Evolutionary conservation across 2,888 invertebrate genomes (phyloP), one percentile per base, ranked within the genome.

Genomic region (Drosophila planitibia): DNA sequence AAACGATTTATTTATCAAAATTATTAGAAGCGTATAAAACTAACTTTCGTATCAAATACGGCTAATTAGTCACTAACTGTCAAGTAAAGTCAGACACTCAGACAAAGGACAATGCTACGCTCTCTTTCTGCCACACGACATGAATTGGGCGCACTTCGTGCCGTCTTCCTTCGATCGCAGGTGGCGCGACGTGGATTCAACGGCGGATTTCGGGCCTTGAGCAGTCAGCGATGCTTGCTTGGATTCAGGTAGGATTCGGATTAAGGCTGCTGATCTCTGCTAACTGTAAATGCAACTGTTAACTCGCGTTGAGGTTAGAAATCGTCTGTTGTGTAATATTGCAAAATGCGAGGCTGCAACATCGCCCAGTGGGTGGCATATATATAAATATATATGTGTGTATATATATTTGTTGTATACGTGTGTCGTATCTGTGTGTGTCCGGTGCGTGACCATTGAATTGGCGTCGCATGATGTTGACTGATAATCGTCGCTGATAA

Each of bases 41-140:
- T 47, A 25, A 53, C n/a, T 25, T 47, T 47, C 9, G 22, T 47
- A 47, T 10, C 2, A 47, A 25, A 25, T 47, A 47, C 47, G 22
- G 41, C 37, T 4, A 32, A 22, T 37, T 12, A 55, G 25, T 14
- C 16, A 25, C 9, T 28, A 33, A 32, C 6, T 35, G 16, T 53
- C 35, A 35, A 58, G 6, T 22, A 22, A 30, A 53, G 22, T 57
- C 55, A 54, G 52, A 62, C 32, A 51, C 9, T 41, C 30, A 54
- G 22, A 10, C 25, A 3, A 54, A 72, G 35, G 60, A 85, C 47
- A 93, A 97, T 97, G 97, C 94, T 97, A 94, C 96, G 97, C 94
- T 96, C 96, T 93, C 95, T 96, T 91, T 94, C 95, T 91, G 94
- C 95, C 91, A 94, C 95, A 93, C 96, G 96, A 94, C 96, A 95